A percentile compares a stretch with the other conserved stretches of the same genome.
Conservation (phyloP, 2,888 invertebrate genomes). For the Dasypogon diadema region DNA sequence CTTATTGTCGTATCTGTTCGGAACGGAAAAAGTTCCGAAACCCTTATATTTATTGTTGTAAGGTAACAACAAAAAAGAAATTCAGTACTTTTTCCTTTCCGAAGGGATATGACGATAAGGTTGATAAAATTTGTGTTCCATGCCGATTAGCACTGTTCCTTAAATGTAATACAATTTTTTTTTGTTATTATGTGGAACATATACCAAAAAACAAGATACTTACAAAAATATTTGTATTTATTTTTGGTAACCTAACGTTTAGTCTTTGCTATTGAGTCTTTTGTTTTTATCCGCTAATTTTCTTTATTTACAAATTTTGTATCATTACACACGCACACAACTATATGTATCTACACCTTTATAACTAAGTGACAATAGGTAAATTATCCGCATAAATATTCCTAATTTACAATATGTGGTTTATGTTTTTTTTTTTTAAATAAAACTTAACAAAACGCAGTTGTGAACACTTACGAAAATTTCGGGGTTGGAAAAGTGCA, state of each 20-base stretch:
- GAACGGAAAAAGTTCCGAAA: too few species aligned
- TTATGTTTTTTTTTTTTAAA: conserved; percentile 7
- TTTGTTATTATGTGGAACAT: too few species aligned
- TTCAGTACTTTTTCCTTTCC: too few species aligned
- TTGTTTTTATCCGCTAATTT: conserved; percentile 21
- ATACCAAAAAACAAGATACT: background rate
- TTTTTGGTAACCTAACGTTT: conserved; percentile 54
- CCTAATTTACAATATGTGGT: conserved; percentile 33
- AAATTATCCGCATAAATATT: conserved; percentile 13
- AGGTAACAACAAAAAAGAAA: too few species aligned
- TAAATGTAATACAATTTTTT: too few species aligned
- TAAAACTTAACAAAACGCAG: conserved; percentile 21
- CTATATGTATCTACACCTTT: conserved; percentile 22
- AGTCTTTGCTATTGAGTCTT: conserved; percentile 55
- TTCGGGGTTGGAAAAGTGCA: background rate
- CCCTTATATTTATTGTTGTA: too few species aligned
- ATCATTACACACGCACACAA: background rate
- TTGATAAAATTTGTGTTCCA: too few species aligned
- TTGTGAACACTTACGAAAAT: background rate
- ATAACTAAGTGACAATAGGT: background rate
- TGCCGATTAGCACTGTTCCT: too few species aligned
- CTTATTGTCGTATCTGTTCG: too few species aligned
- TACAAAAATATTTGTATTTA: conserved; percentile 54
- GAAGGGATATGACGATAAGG: too few species aligned
- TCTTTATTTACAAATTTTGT: conserved; percentile 36